Evolutionary conservation across 2,113 vertebrate species (phyloP).

Genomic region (Sceloporus undulatus): DNA sequence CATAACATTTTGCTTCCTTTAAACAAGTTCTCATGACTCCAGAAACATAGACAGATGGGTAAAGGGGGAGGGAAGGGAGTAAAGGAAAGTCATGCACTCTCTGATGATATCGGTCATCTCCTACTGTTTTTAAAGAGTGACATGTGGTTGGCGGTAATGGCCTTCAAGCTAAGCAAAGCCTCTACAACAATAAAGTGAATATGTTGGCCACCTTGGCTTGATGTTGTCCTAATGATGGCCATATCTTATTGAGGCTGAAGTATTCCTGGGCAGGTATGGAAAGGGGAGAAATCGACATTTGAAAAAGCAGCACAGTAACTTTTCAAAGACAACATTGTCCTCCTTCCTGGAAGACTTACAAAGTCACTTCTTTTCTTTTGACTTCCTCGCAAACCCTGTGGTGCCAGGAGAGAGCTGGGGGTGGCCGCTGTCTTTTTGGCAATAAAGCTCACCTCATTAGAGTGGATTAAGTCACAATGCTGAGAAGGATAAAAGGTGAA

Average conservation of each 20-base stretch:
- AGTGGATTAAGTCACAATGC: conserved; percentile 86
- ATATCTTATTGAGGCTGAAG: background rate
- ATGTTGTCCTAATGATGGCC: conserved; percentile 6
- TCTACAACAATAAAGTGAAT: conserved; percentile 23
- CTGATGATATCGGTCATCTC: conserved; percentile 72
- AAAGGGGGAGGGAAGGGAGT: conserved; percentile 48
- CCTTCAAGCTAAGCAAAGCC: conserved; percentile 72
- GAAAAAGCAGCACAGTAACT: conserved; percentile 43
- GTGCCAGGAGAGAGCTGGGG: conserved; percentile 67
- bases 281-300: background rate
- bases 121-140: conserved; percentile 80
- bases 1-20: conserved; percentile 19
- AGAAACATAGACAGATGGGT: conserved; percentile 75
- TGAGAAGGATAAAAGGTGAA: conserved; percentile 86
- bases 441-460: conserved; percentile 83
- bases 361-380: conserved; percentile 58
- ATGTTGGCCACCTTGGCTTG: conserved; percentile 41
- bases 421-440: conserved; percentile 75
- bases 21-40: conserved; percentile 30
- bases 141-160: conserved; percentile 80
- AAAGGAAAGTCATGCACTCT: conserved; percentile 67
- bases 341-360: conserved; percentile 79
- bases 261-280: conserved; percentile 35
- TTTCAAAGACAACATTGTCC: conserved; percentile 40
- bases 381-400: conserved; percentile 63